Evolutionary conservation across 2,797 vertebrate species (phyloP).

Genomic region (Megaceryle alcyon): DNA sequence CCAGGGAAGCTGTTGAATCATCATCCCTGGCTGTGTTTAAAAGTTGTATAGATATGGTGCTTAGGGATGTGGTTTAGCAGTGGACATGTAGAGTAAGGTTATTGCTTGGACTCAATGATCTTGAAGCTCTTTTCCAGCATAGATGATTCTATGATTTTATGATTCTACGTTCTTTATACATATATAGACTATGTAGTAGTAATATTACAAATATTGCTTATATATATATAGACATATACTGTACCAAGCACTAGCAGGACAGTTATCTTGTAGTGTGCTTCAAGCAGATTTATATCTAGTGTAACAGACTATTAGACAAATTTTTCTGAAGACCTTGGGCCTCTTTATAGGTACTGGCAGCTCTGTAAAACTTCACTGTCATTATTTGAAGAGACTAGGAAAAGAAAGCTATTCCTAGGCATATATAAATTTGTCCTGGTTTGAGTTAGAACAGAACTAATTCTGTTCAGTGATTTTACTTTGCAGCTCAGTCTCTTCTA

Average conservation of each 20-base stretch:
- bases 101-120: no score
- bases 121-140: no score
- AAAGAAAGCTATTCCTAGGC: background rate
- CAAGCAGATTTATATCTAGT: background rate
- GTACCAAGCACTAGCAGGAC: background rate
- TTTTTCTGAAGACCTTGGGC: background rate
- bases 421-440: background rate
- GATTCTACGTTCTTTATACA: background rate
- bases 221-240: no score
- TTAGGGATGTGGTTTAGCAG: no score
- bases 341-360: background rate
- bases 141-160: no score
- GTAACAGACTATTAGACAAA: background rate
- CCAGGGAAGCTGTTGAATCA: no score
- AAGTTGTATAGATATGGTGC: no score
- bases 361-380: background rate
- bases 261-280: background rate
- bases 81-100: no score
- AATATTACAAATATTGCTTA: background rate
- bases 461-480: no score
- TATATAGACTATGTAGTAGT: background rate
- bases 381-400: background rate
- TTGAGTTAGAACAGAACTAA: no score
- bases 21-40: no score
- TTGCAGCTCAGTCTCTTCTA: no score